Evolutionary conservation across 2,888 invertebrate species (phyloP), one percentile per base, ranked within the genome.

Genomic region (Melolontha melolontha): DNA sequence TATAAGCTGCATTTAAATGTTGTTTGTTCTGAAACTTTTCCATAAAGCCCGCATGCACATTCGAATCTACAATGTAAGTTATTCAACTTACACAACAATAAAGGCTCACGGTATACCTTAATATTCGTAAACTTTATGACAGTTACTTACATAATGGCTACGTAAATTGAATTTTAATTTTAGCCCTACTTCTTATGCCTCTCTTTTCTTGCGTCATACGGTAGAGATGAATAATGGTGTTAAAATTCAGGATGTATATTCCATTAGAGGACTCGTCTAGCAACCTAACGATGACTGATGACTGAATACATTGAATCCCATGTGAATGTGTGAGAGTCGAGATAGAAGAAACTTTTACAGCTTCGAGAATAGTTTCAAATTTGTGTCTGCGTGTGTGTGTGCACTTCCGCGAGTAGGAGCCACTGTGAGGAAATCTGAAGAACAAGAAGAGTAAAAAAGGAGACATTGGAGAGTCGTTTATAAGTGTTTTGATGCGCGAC

Each of bases 211-310:
- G 34, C 10, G 8, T 8, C 34, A 34, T 34, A 34, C 6, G 34
- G 10, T 1, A 8, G 34, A 40, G 16, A 34, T 59, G 64, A 42
- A 50, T 52, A 39, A 62, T 47, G 49, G 52, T 66, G 66, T 66
- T 55, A 50, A 44, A 67, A 67, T 70, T 65, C 62, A 57, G 67
- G 65, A 71, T 67, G 54, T 67, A 69, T 71, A 69, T 69, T 71
- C 67, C 69, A 71, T 71, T 71, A 71, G 67, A 69, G 57, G 62
- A 69, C 41, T 62, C 41, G 41, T 51, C 27, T 42, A 41, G 49
- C 57, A 40, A 50, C 42, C 66, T 66, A 66, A 66, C 66, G 66
- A 66, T 66, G 66, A 66, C 59, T 66, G 66, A 66, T 66, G 66
- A 66, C 66, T 59, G 57, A 49, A 66, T 50, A 51, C 51, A 59